Conservation (phyloP, 2,113 vertebrate species). For the pig (Sus scrofa) region T2T-Sscrofa CM000815.6:93564501-93565000, state of each 20-base stretch:
- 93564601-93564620: too few relatives aligned
- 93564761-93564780: too few relatives aligned
- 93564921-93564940: neutral
- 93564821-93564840: neutral
- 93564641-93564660: too few relatives aligned
- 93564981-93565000: neutral
- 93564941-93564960: neutral
- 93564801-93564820: too few relatives aligned
- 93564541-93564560: neutral
- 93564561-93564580: neutral
- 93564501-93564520: neutral
- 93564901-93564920: neutral
- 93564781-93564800: too few relatives aligned
- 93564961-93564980: neutral
- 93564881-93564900: neutral
- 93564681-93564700: too few relatives aligned
- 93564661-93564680: too few relatives aligned
- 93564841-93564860: neutral
- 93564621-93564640: too few relatives aligned
- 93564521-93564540: neutral
- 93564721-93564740: too few relatives aligned
- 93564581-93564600: too few relatives aligned
- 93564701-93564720: too few relatives aligned
- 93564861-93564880: neutral
- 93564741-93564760: too few relatives aligned